Conservation (phyloP, 2,797 vertebrate genomes). For the Rhinophrynus dorsalis region DNA sequence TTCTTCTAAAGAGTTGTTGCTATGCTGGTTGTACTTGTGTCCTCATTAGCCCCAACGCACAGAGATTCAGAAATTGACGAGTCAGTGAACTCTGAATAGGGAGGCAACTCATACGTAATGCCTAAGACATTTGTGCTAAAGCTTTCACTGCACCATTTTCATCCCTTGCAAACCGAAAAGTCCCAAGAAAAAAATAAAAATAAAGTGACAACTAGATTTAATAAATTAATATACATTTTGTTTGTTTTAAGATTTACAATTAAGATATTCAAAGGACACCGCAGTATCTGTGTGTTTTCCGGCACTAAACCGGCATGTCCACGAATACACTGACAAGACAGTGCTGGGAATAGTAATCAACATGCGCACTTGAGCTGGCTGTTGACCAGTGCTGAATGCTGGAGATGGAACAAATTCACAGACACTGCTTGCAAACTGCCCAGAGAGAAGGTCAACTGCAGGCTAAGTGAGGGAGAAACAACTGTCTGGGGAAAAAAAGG, state of each 20-base stretch:
- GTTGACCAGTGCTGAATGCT: constrained; percentile 58
- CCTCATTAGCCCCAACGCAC: constrained; percentile 56
- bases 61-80: constrained; percentile 42
- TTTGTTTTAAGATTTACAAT: constrained; percentile 92
- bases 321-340: constrained; percentile 84
- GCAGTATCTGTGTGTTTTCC: background rate
- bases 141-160: constrained; percentile 63
- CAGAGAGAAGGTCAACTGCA: constrained; percentile 59
- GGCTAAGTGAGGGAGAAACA: constrained; percentile 54
- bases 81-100: background rate
- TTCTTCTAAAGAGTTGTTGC: background rate
- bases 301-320: background rate
- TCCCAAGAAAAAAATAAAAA: constrained; percentile 60
- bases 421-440: constrained; percentile 63
- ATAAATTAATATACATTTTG: constrained; percentile 97
- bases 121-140: constrained; percentile 50
- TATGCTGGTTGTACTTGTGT: constrained; percentile 39
- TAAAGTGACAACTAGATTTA: constrained; percentile 97
- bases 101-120: background rate
- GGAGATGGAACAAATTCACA: constrained; percentile 59
- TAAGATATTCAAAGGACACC: constrained; percentile 67
- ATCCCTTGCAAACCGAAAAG: constrained; percentile 71
- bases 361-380: background rate
- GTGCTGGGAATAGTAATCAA: constrained; percentile 60
- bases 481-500: constrained; percentile 68